Evolutionary conservation across 2,113 vertebrate genomes (phyloP), one percentile per base, ranked within the genome.

Genomic region (Morphnarchus princeps): DNA sequence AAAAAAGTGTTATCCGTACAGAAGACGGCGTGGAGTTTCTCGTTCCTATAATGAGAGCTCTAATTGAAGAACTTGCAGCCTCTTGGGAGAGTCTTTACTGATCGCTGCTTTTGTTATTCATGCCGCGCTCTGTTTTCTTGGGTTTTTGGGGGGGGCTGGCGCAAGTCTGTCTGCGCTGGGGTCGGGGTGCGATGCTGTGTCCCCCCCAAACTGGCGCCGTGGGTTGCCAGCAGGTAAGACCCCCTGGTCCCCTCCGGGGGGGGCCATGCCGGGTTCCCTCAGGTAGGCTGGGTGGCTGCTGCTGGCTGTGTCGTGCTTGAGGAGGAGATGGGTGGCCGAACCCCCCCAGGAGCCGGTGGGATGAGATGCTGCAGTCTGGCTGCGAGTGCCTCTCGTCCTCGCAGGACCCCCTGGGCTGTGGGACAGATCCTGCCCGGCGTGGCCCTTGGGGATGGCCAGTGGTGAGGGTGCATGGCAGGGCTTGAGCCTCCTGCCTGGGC

Each of bases 41-140:
- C 80, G 82, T 95, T 97, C 92, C 94, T 96, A 91, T 97, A 98
- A 98, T 96, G 97, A 77, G 94, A 89, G 93, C 96, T 97, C 96
- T 97, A 97, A 97, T 97, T 97, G 96, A 96, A 97, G 96, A 97
- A 95, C 94, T 96, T 95, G 92, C 93, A 45, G 95, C 97, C 97
- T 96, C 93, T 82, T 96, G 97, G 97, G 97, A 96, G 93, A 92
- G 42, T 92, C 93, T 94, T 96, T 90, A 95, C 95, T 95, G 96
- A 96, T 94, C 83, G 83, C 74, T 93, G 94, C 95, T 93, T 95
- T 96, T 96, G 92, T 95, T 94, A 93, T 94, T 91, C 90, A 81
- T 49, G 78, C 84, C 31, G 34, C 8, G 52, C 83, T 91, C 94
- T 74, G 87, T 86, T 96, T 95, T 90, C 89, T 29, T 25, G 94